phyloP scores from a whole-genome alignment of 2,113 vertebrate species.

The Hyperoodon ampullatus region DNA sequence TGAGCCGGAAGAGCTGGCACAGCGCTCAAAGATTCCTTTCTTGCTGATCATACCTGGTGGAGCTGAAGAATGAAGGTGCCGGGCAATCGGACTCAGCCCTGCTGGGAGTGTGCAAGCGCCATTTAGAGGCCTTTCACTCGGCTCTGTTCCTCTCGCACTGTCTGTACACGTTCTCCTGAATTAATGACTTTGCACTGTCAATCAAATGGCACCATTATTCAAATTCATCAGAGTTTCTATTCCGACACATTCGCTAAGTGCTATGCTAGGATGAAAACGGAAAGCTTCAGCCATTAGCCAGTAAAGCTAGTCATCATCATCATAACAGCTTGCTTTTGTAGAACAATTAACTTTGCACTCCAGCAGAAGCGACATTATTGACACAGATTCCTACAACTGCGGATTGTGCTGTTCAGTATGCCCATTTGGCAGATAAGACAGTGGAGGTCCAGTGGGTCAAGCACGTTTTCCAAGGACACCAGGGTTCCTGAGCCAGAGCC shows the following conservation, averaged over 20 bases:
- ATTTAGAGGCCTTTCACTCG: not conserved
- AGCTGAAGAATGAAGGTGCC: not conserved
- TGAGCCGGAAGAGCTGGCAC: not conserved
- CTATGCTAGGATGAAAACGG: not conserved
- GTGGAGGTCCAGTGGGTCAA: not conserved
- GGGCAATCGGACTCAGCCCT: not conserved
- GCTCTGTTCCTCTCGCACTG: not conserved
- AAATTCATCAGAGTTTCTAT: constrained; percentile 7
- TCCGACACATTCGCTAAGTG: not conserved
- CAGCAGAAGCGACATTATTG: accelerated
- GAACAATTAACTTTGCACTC: accelerated
- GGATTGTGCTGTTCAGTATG: accelerated
- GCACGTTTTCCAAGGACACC: not conserved
- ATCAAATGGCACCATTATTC: constrained; percentile 30
- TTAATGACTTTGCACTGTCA: constrained; percentile 29
- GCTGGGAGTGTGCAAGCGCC: not conserved
- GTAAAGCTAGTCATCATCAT: too few species aligned
- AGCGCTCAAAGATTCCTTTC: accelerated
- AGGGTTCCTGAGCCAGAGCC: not conserved
- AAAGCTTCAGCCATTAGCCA: not conserved
- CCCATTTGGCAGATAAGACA: not conserved
- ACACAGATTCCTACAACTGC: too few species aligned
- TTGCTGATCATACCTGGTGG: not conserved
- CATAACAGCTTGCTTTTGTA: not conserved
- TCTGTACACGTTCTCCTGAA: not conserved